phyloP scores from a whole-genome alignment of 1,140 invertebrate genomes.

The Schlechtendalia chinensis region DNA sequence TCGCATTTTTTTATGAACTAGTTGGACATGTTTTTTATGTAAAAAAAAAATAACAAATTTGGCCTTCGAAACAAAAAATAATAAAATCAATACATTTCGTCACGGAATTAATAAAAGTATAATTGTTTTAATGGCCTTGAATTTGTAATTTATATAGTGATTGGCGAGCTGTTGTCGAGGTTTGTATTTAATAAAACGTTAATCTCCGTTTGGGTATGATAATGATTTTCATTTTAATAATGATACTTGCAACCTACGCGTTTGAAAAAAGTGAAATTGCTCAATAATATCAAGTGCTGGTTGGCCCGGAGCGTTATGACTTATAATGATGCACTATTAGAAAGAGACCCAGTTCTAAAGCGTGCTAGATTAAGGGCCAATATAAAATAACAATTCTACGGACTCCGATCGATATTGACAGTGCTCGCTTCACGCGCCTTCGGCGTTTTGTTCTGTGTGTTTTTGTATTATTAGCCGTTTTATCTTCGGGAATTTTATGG shows the following conservation, averaged over 20 bases:
- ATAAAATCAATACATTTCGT: not conserved
- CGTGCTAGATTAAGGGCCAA: not conserved
- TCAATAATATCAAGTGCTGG: not conserved
- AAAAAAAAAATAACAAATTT: not conserved
- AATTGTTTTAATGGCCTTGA: not conserved
- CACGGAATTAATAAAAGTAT: not conserved
- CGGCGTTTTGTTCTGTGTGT: too few species aligned
- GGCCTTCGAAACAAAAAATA: not conserved
- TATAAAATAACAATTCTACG: too few species aligned
- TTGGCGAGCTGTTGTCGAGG: not conserved
- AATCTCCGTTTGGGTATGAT: not conserved
- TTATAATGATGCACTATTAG: not conserved
- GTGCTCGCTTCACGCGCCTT: not conserved
- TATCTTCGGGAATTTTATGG: not conserved
- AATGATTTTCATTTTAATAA: not conserved
- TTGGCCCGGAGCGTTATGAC: not conserved
- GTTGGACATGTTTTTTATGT: not conserved
- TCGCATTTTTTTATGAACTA: not conserved
- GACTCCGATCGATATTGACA: not conserved
- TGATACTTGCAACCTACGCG: not conserved
- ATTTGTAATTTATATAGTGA: not conserved
- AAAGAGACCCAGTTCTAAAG: not conserved
- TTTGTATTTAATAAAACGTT: not conserved
- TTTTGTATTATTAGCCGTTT: not conserved
- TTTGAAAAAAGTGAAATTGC: conserved; percentile 13